Evolutionary conservation across 2,888 invertebrate genomes (phyloP).

Genomic region (Netelia fuscicornis): DNA sequence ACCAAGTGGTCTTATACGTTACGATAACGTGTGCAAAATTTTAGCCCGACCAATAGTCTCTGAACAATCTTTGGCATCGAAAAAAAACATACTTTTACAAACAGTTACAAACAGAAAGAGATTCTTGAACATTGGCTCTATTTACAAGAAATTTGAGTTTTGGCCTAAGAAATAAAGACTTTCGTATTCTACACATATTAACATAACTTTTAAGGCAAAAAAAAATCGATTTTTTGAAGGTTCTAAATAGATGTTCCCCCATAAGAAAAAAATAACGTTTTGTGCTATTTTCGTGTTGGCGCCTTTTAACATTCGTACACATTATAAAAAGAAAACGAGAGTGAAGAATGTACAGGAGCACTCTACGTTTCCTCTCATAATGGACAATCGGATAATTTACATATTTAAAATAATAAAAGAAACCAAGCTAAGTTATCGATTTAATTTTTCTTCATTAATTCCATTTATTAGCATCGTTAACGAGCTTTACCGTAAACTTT

Average conservation of each 20-base stretch:
- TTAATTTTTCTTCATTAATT: neutral
- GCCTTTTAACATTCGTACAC: neutral
- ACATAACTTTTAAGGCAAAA: too few species aligned
- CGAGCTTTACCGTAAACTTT: neutral
- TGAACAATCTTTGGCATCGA: too few species aligned
- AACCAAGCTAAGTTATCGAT: neutral
- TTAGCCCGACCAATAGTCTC: neutral
- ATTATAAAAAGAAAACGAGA: neutral
- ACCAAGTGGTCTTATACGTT: constrained; percentile 32
- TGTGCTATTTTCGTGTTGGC: constrained; percentile 8
- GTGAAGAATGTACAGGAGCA: too few species aligned
- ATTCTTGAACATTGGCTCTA: too few species aligned
- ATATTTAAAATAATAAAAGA: neutral
- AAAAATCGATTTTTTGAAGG: too few species aligned
- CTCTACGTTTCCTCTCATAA: neutral
- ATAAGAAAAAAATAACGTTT: neutral
- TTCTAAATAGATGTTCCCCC: too few species aligned
- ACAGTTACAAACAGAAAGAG: too few species aligned
- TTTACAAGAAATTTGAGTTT: too few species aligned
- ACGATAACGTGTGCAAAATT: constrained; percentile 2
- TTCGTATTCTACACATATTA: too few species aligned
- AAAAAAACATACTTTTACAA: too few species aligned
- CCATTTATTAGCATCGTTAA: neutral
- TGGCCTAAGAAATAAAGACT: too few species aligned
- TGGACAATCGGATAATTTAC: neutral